Evolutionary conservation across 2,888 invertebrate species (phyloP), one percentile per base, ranked within the genome.

Genomic region (Papilio gigon): DNA sequence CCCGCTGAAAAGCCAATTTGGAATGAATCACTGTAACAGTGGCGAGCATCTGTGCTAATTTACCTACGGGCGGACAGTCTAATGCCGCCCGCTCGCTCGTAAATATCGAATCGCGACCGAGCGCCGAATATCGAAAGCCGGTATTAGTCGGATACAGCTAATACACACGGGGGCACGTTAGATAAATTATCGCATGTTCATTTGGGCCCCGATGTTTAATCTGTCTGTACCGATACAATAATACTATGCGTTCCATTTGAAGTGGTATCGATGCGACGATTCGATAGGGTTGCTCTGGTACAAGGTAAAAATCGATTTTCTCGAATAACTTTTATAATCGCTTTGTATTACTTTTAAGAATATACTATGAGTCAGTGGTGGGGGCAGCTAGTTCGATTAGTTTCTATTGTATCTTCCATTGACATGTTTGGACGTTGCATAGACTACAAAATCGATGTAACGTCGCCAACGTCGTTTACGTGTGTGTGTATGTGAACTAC

Each of bases 31-130:
- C 89, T 84, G 90, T 87, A 88, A 89, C 90, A 86, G 89, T 86
- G 85, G 89, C 87, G 83, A 90, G 88, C 92, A 92, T 92, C 91
- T 92, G 92, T 89, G 92, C 92, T 92, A 92, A 92, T 92, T 92
- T 92, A 92, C 92, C 92, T 91, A 91, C 90, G 88, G 85, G 87
- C 83, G 89, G 91, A 91, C 92, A 92, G 90, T 89, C 90, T 92
- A 92, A 92, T 92, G 92, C 90, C 87, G 84, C 84, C 86, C 84
- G 88, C 84, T 87, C 79, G 85, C 78, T 90, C 92, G 89, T 92
- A 92, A 91, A 92, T 90, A 89, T 83, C 78, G 88, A 88, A 88
- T 88, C 88, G 89, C 88, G 87, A 88, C 89, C 89, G 88, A 87
- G 84, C 87, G 82, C 89, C 91, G 90, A 92, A 92, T 90, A 90